Evolutionary conservation across 2,888 invertebrate species (phyloP), one percentile per base, ranked within the genome.

Genomic region (Microplitis deprimator): DNA sequence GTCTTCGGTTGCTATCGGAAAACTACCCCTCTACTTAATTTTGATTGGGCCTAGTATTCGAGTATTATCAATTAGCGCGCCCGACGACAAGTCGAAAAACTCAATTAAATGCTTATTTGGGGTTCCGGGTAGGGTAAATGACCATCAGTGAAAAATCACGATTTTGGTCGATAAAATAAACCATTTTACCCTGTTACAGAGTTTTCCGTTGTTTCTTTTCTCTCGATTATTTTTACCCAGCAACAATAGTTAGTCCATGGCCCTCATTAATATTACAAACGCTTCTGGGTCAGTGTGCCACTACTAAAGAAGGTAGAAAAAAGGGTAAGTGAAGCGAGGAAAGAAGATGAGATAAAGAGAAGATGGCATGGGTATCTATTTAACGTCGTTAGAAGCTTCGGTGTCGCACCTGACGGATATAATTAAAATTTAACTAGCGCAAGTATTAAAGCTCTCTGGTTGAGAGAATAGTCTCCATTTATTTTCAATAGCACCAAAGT

Each of bases 201-300:
- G n/a, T 50, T 50, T 5, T 13, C 13, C 50, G 8, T 64, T 17
- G 64, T 29, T n/a, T 64, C 64, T 20, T 64, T 62, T 20, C 8
- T 6, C 17, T n/a, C 20, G 17, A 20, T 10, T 62, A 62, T 62
- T 17, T 62, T 17, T 38, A 67, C 29, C 29, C 29, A 29, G 29
- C 29, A 29, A 29, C 38, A n/a, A 39, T 38, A 39, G 29, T 67
- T n/a, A 17, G 79, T 80, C 82, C 85, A 83, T 82, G 80, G 10
- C 76, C 39, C 41, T 84, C 79, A 73, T 85, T 83, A 82, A 85
- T 84, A 84, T 82, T 82, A 79, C 80, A 85, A 77, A 76, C 75
- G 81, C 79, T 81, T 85, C 80, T 86, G 85, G 86, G 85, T 83
- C 84, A 86, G 82, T 85, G 82, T 85, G 86, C 80, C 85, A 82